Conservation (phyloP, 2,113 vertebrate genomes). For the Lycocorax pyrrhopterus region DNA sequence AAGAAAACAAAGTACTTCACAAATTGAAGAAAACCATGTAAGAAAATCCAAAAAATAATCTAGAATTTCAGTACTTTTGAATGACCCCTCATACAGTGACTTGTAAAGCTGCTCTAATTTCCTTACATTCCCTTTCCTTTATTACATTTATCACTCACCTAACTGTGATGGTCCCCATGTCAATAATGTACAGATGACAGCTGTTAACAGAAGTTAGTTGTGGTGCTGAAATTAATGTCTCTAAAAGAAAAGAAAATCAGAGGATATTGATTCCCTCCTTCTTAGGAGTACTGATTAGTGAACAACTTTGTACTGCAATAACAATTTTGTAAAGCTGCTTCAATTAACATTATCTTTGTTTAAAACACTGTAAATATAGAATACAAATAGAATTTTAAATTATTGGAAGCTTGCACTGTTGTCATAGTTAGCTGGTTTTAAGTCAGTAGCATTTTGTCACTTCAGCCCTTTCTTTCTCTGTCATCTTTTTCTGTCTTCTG, state of each 20-base stretch:
- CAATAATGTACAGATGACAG: background rate
- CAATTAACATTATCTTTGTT: background rate
- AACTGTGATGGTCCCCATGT: background rate
- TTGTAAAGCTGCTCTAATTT: background rate
- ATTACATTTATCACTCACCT: background rate
- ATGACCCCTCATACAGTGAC: background rate
- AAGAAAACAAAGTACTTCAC: background rate
- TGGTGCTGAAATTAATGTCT: background rate
- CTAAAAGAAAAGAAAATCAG: background rate
- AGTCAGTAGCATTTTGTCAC: background rate
- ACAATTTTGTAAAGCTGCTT: background rate
- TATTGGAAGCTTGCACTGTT: background rate
- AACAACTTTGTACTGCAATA: background rate
- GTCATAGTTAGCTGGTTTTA: background rate
- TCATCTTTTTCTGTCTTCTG: background rate
- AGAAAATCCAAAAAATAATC: background rate
- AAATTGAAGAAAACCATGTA: background rate
- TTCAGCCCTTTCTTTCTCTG: background rate
- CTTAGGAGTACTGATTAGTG: background rate
- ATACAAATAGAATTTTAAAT: background rate
- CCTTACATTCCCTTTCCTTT: background rate
- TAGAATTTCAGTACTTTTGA: background rate
- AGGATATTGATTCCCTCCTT: background rate
- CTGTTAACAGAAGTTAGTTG: background rate
- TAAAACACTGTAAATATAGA: background rate